These are phyloP conservation scores for Bucorvus abyssinicus DNA, from an alignment of 2,797 vertebrate species.

Conservation along the genomic window DNA sequence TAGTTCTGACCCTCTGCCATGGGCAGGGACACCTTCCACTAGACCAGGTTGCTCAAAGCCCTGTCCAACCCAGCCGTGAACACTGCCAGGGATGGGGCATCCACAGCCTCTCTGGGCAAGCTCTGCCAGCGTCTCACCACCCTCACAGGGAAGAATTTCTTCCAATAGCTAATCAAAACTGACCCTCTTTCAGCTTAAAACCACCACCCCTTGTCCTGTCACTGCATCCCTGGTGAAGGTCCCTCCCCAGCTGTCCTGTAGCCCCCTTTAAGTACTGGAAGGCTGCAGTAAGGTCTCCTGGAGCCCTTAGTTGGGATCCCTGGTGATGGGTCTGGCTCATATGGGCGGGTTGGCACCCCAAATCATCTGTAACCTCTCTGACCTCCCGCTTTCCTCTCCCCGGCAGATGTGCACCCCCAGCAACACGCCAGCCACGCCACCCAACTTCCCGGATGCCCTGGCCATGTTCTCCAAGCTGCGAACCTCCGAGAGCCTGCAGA, in stretches of 20 bases:
- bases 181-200: not conserved
- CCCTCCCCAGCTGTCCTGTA: not conserved
- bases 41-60: not conserved
- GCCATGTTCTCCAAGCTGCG: slow-evolving; percentile 96
- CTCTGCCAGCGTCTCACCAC: not conserved
- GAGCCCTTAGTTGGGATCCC: not conserved
- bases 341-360: too few relatives aligned
- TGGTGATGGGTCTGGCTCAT: fast-evolving
- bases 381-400: not conserved
- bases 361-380: not conserved
- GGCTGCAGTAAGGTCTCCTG: not conserved
- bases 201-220: not conserved
- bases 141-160: not conserved
- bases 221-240: not conserved
- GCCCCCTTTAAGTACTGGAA: not conserved
- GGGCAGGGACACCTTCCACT: not conserved
- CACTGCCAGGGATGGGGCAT: not conserved
- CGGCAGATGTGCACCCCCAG: slow-evolving; percentile 92
- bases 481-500: slow-evolving; percentile 82
- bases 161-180: not conserved
- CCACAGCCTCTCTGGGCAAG: not conserved
- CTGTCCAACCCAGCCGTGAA: not conserved
- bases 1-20: not conserved
- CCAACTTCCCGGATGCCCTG: slow-evolving; percentile 93
- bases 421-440: slow-evolving; percentile 93